Evolutionary conservation across 2,797 vertebrate species (phyloP).

Genomic region (Euphonia xanthogaster): DNA sequence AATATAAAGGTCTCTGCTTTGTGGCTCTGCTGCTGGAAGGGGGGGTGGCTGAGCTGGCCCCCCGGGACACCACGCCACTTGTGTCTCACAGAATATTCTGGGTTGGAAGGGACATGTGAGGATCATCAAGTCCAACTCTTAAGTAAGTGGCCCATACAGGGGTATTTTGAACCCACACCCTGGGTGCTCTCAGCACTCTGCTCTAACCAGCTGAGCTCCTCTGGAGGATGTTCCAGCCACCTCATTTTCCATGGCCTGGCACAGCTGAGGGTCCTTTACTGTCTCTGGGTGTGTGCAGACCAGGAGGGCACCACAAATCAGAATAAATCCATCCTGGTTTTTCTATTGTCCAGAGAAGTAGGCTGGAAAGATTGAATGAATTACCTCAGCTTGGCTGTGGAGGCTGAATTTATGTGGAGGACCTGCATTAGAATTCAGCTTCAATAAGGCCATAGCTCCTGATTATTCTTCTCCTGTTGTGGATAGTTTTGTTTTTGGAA

Average conservation of each 20-base stretch:
- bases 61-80: accelerated
- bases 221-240: background rate
- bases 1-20: background rate
- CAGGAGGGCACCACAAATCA: background rate
- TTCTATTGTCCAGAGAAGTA: background rate
- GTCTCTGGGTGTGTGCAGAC: background rate
- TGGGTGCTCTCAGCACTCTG: background rate
- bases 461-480: background rate
- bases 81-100: background rate
- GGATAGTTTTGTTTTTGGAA: background rate
- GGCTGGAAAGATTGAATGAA: background rate
- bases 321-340: background rate
- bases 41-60: background rate
- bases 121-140: background rate
- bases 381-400: background rate
- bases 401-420: background rate
- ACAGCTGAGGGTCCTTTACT: background rate
- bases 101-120: background rate
- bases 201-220: background rate
- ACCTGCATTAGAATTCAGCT: background rate
- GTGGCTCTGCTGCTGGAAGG: background rate
- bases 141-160: background rate
- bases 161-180: background rate
- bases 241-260: background rate
- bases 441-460: background rate